Base-by-base conservation (phyloP, 2,888 invertebrate genomes). In the Stenurella melanura region DNA sequence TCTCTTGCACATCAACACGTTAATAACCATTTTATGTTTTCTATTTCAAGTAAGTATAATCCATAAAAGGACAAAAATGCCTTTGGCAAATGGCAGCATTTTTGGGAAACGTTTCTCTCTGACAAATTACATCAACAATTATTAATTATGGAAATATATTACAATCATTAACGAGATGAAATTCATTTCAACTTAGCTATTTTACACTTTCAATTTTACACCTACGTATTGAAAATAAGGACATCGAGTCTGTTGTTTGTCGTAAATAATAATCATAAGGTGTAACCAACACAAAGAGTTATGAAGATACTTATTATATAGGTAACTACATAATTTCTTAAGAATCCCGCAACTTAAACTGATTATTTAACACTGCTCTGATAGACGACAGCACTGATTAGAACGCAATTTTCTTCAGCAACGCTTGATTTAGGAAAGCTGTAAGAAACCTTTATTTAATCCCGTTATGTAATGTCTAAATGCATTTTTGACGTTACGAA, bases 171-270 rank as follows among this genome's bases (percentile, higher is more conserved):
- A 56, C 30, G 70, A 42, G 60, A 60, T 74, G 75, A 74, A 76
- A 79, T 70, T 71, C 73, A 74, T 79, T 34, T 77, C 75, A 68
- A 72, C 73, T 78, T 74, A 75, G 77, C 76, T 61, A 79, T 74
- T 75, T 70, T 73, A 68, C 70, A 83, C 84, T 85, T 85, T 85
- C 83, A 73, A 66, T 83, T 83, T 83, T 78, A 83, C 85, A 81
- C 85, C 85, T 82, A 85, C 84, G 77, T 80, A 77, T 78, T 50
- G 78, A 78, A 83, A 82, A 78, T 80, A 80, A 83, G 83, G 82
- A 80, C 83, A 76, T 61, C 74, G 58, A 73, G 79, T 78, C 76
- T 78, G 76, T 54, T 73, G 63, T 66, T 76, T 77, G 73, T 70
- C 77, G 68, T 80, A 75, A 76, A 70, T 38, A 64, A 42, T 57